Evolutionary conservation across 2,797 vertebrate genomes (phyloP), one percentile per base, ranked within the genome.

Genomic region (Ateles fusciceps): DNA sequence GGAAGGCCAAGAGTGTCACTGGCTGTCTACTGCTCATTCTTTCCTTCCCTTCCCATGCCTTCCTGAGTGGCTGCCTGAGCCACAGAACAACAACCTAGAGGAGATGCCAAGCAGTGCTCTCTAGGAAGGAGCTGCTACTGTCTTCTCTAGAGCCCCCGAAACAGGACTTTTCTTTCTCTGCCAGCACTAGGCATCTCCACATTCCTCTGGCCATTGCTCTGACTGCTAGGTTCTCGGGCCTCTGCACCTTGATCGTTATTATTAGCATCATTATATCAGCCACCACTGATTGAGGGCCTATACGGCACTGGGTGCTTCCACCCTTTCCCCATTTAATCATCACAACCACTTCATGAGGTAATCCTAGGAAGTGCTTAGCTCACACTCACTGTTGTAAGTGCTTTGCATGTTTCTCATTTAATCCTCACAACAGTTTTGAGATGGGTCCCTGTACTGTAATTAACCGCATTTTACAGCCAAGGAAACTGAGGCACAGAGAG

Each of bases 391-490:
- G 21, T 50, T 48, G 50, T 39, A 72, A 83, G 42, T 33, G 78
- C 50, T 64, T 92, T 55, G n/a, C 46, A 24, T 76, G 39, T 36
- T 36, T 87, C 22, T 78, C 88, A 78, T 75, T 81, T 75, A 84
- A 91, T 93, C 68, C 13, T 26, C 33, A 61, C 14, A 86, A 36
- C 59, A 52, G 21, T 28, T 93, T 85, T 92, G 71, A 85, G 39
- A 28, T 61, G 71, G 8, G 19, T 42, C 21, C 17, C 8, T 52
- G 71, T 48, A 57, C 90, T 64, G 11, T 79, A 64, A 68, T 59
- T 81, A 95, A 85, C 44, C 44, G 59, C 71, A 80, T 44, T 90
- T 95, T 92, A 89, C 75, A 64, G 33, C 71, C 30, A 93, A 92
- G 61, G 55, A 85, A 90, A 95, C 10, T 33, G 87, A 94, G 81